Percentiles rank a stretch among this genome's conserved stretches.
Conservation (phyloP, 2,797 vertebrate species). For the Coregonus suidteri region DNA sequence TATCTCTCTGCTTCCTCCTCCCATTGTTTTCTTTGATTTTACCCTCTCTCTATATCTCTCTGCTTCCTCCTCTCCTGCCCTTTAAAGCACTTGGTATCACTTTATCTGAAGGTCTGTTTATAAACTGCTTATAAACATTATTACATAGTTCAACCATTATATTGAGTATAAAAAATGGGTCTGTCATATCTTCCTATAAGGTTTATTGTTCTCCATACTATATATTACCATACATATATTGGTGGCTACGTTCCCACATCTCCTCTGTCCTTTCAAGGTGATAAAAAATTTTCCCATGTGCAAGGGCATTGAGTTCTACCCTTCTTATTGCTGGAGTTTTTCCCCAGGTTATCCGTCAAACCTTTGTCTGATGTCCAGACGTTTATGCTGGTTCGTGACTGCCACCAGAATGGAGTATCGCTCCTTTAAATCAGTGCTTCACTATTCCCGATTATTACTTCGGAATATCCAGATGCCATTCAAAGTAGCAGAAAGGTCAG, state of each 20-base stretch:
- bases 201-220: background rate
- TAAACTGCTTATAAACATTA: background rate
- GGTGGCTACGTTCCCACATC: background rate
- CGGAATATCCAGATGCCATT: constrained; percentile 79
- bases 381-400: constrained; percentile 1
- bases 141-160: background rate
- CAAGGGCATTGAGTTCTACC: background rate
- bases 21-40: background rate
- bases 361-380: constrained; percentile 38
- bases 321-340: constrained; percentile 7
- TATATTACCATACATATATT: background rate
- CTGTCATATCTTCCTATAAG: background rate
- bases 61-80: background rate
- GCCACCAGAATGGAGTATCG: constrained; percentile 49
- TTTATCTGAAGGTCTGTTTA: background rate
- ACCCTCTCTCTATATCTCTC: constrained; percentile 2
- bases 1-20: constrained; percentile 2
- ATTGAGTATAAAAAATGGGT: background rate
- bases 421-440: constrained; percentile 58
- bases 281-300: constrained; percentile 27
- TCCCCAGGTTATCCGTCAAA: constrained; percentile 27
- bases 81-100: background rate
- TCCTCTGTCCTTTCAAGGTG: constrained; percentile 3
- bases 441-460: constrained; percentile 62
- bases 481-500: constrained; percentile 79